Evolutionary conservation across 2,888 invertebrate species (phyloP), one percentile per base, ranked within the genome.

Genomic region (Glaucopsyche alexis): DNA sequence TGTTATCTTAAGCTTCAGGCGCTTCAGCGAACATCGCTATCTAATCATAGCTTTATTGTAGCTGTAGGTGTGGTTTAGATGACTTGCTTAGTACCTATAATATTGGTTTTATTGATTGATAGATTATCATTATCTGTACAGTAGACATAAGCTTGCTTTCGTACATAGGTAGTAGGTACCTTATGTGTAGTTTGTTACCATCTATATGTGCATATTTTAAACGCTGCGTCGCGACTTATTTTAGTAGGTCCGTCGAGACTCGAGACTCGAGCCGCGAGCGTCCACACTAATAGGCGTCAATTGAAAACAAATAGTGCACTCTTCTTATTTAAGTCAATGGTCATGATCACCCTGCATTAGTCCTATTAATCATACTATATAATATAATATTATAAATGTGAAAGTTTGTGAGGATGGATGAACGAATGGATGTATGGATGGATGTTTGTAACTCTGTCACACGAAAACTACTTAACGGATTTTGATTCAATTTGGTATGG

Each of bases 21-120:
- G n/a, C n/a, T n/a, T n/a, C n/a, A n/a, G n/a, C n/a, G n/a, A n/a
- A n/a, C n/a, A 47, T 11, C 4, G 19, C 49, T 19, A 69, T 49
- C 45, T 49, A n/a, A 47, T 49, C 29, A 47, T 69, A 69, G 49
- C n/a, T 69, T 69, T 69, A 69, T 69, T 16, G 69, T 13, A 29
- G 49, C 47, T 49, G 42, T 29, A 49, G n/a, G 1, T 29, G 2
- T 16, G 13, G 29, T 49, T 69, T 49, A 29, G n/a, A 47, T 49
- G 67, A 13, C 14, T 19, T 47, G 19, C n/a, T 47, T 47, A 13
- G 13, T 19, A 7, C 29, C 47, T 47, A 14, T 29, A 29, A 29
- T 29, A 2, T 29, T 7, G 42, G 14, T 69, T 67, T 47, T 45
- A 49, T 69, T 49, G 69, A 49, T 47, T 14, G 69, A 40, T 66